Conservation (phyloP, 2,888 invertebrate species). For the Agrotis exclamationis region DNA sequence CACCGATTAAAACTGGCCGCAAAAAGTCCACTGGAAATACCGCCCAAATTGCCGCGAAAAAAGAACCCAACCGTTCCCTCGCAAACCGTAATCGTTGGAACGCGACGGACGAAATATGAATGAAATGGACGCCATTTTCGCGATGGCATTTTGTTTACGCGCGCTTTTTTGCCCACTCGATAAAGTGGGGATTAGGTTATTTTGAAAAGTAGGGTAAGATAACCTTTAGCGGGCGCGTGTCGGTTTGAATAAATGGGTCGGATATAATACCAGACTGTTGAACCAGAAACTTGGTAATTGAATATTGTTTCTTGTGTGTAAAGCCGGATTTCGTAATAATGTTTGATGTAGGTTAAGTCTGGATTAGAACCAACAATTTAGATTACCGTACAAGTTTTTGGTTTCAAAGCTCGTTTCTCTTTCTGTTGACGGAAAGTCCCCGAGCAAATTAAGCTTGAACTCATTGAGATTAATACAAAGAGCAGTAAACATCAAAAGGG, state of each 20-base stretch:
- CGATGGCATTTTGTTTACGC: conserved; percentile 79
- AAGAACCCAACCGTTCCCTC: conserved; percentile 76
- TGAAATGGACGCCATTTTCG: conserved; percentile 80
- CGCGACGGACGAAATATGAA: conserved; percentile 82
- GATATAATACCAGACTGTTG: conserved; percentile 55
- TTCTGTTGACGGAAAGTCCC: conserved; percentile 2
- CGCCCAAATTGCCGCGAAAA: conserved; percentile 85
- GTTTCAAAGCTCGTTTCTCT: neutral
- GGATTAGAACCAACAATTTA: neutral
- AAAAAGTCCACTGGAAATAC: conserved; percentile 83
- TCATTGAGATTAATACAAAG: conserved; percentile 12
- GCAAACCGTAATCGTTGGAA: conserved; percentile 83
- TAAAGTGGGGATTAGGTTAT: conserved; percentile 72
- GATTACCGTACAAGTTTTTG: neutral
- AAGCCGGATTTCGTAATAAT: conserved; percentile 12
- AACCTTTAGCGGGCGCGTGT: conserved; percentile 60
- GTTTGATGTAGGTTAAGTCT: conserved; percentile 25
- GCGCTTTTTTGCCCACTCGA: conserved; percentile 67
- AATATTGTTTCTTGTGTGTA: conserved; percentile 36
- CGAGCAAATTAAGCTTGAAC: conserved; percentile 4
- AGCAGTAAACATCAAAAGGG: conserved; percentile 32
- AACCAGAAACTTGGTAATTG: conserved; percentile 47
- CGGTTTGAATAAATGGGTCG: conserved; percentile 60
- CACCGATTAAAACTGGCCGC: conserved; percentile 87
- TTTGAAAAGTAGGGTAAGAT: conserved; percentile 66